phyloP scores from a whole-genome alignment of 2,888 invertebrate genomes.

The Tinea semifulvella region DNA sequence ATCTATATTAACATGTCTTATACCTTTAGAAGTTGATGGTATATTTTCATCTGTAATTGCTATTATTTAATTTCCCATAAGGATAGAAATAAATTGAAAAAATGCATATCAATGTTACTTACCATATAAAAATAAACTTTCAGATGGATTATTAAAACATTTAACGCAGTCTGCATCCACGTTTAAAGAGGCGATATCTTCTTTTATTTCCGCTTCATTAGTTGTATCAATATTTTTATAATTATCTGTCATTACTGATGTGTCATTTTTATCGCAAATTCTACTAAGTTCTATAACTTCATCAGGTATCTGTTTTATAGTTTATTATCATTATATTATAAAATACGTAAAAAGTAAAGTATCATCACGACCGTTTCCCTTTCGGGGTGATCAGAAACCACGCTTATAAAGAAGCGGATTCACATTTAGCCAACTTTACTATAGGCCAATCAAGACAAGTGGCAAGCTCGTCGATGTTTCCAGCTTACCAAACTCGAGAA shows the following conservation, averaged over 20 bases:
- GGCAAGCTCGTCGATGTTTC: too few relatives aligned
- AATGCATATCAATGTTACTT: slow-evolving; percentile 15
- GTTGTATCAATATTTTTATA: slow-evolving; percentile 13
- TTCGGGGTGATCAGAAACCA: too few relatives aligned
- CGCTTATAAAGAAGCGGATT: too few relatives aligned
- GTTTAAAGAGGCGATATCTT: slow-evolving; percentile 32
- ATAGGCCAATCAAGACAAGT: too few relatives aligned
- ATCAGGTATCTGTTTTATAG: slow-evolving; percentile 47
- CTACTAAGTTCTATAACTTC: slow-evolving; percentile 36
- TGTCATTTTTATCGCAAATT: slow-evolving; percentile 19
- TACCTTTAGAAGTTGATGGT: slow-evolving; percentile 57
- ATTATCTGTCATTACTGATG: slow-evolving; percentile 16
- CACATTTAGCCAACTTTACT: too few relatives aligned
- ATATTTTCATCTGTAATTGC: slow-evolving; percentile 51
- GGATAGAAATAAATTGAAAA: not conserved
- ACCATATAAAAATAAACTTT: slow-evolving; percentile 50
- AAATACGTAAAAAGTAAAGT: too few relatives aligned
- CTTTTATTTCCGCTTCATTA: slow-evolving; percentile 33
- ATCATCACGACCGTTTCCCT: too few relatives aligned
- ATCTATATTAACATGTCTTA: slow-evolving; percentile 44
- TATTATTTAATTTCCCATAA: slow-evolving; percentile 1
- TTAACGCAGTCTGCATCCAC: not conserved
- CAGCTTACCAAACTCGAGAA: too few relatives aligned
- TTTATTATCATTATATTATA: too few relatives aligned
- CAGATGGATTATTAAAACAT: slow-evolving; percentile 21